Conservation (phyloP, 2,113 vertebrate species). For the Tretioscincus oriximinensis region DNA sequence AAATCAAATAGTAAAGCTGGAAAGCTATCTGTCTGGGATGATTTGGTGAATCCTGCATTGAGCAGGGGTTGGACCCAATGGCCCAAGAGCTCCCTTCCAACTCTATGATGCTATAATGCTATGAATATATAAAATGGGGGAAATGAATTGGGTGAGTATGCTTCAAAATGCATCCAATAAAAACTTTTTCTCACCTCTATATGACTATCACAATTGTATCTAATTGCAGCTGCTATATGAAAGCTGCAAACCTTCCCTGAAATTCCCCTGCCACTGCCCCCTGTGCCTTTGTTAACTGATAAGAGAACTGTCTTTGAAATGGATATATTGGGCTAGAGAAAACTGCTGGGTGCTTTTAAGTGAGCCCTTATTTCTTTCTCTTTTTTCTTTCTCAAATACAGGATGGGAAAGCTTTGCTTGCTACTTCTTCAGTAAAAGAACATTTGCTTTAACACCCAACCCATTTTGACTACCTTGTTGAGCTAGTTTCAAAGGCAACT, state of each 20-base stretch:
- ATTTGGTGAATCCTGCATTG: too few relatives aligned
- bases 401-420: rapidly evolving
- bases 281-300: neutral
- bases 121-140: too few relatives aligned
- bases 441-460: neutral
- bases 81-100: too few relatives aligned
- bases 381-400: slow-evolving; percentile 2
- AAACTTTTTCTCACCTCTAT: rapidly evolving
- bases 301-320: slow-evolving; percentile 21
- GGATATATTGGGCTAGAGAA: neutral
- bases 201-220: neutral
- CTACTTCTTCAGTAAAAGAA: neutral
- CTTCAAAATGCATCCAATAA: too few relatives aligned
- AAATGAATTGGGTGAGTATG: too few relatives aligned
- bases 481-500: slow-evolving; percentile 35
- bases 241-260: neutral
- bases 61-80: too few relatives aligned
- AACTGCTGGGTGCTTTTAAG: neutral
- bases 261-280: neutral
- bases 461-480: slow-evolving; percentile 42
- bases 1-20: too few relatives aligned
- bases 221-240: slow-evolving; percentile 9
- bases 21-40: too few relatives aligned
- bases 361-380: neutral
- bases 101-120: too few relatives aligned